phyloP scores from a whole-genome alignment of 2,113 vertebrate species.

The Cyphomyrus discorhynchus region DNA sequence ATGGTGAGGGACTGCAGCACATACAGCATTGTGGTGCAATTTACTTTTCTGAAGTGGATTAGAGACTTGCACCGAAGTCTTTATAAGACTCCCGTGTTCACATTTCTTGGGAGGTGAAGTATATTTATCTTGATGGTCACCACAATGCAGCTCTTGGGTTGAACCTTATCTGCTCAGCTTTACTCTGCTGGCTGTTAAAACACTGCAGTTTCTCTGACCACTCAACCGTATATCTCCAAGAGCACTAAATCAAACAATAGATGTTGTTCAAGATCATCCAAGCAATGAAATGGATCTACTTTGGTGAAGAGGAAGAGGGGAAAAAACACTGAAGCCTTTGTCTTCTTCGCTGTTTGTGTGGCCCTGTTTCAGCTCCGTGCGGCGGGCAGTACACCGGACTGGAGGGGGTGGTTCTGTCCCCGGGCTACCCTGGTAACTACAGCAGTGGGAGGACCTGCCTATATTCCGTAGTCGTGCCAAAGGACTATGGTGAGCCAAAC shows the following conservation, averaged over 20 bases:
- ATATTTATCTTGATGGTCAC: background rate
- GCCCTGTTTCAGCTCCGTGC: slow-evolving; percentile 72
- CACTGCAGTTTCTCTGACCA: slow-evolving; percentile 62
- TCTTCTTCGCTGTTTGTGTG: slow-evolving; percentile 13
- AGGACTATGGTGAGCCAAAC: slow-evolving; percentile 80
- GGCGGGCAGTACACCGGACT: slow-evolving; percentile 86
- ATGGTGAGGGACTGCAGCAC: background rate
- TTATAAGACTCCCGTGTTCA: background rate
- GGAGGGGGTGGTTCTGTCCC: slow-evolving; percentile 89
- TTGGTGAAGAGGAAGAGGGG: slow-evolving; percentile 26
- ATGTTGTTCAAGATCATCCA: slow-evolving; percentile 60
- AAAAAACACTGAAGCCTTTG: background rate
- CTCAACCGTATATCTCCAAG: slow-evolving; percentile 45
- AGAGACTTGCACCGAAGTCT: background rate
- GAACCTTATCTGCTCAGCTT: slow-evolving; percentile 33
- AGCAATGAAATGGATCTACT: slow-evolving; percentile 40
- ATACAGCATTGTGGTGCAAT: background rate
- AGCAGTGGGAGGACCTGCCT: slow-evolving; percentile 79
- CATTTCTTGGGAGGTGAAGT: background rate
- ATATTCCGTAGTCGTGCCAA: slow-evolving; percentile 84
- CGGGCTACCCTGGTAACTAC: slow-evolving; percentile 92
- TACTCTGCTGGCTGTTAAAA: slow-evolving; percentile 56
- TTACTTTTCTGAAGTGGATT: background rate
- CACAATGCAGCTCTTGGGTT: background rate
- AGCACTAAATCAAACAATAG: slow-evolving; percentile 57